These are phyloP conservation scores for Dolichoris vasculosae DNA, from an alignment of 1,140 invertebrate genomes.

Conservation along the genomic window DNA sequence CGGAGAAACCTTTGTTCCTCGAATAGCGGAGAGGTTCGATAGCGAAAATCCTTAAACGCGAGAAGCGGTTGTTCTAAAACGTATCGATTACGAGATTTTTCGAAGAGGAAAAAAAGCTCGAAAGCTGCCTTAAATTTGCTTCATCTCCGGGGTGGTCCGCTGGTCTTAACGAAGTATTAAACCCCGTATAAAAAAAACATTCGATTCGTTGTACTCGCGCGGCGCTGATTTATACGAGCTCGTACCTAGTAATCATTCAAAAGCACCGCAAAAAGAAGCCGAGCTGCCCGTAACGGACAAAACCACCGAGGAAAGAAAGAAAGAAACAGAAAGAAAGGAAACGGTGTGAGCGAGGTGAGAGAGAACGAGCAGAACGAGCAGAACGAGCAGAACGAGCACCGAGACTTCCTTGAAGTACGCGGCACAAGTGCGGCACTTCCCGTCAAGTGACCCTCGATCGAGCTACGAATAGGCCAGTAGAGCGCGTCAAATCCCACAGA, in stretches of 20 bases:
- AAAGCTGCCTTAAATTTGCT: neutral
- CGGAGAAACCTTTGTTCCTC: too few relatives aligned
- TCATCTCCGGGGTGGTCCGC: neutral
- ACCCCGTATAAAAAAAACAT: neutral
- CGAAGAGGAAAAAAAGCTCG: too few relatives aligned
- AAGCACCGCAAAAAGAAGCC: conserved; percentile 17
- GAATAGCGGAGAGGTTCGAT: too few relatives aligned
- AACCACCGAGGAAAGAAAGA: neutral
- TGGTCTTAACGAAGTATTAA: neutral
- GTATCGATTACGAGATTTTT: neutral
- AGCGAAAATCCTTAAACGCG: neutral
- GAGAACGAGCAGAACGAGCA: too few relatives aligned
- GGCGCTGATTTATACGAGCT: neutral
- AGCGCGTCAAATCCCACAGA: conserved; percentile 65
- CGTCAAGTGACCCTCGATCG: conserved; percentile 65
- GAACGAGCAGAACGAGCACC: neutral
- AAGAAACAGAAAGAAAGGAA: neutral
- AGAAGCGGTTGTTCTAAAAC: neutral
- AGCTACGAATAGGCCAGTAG: conserved; percentile 56
- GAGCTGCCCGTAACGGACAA: neutral
- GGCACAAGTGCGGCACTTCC: conserved; percentile 52
- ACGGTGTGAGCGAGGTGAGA: neutral
- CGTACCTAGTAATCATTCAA: conserved; percentile 27
- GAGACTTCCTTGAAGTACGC: conserved; percentile 48
- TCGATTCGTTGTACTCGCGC: neutral